phyloP scores from a whole-genome alignment of 2,888 invertebrate genomes.

The Anthoptus insignis region DNA sequence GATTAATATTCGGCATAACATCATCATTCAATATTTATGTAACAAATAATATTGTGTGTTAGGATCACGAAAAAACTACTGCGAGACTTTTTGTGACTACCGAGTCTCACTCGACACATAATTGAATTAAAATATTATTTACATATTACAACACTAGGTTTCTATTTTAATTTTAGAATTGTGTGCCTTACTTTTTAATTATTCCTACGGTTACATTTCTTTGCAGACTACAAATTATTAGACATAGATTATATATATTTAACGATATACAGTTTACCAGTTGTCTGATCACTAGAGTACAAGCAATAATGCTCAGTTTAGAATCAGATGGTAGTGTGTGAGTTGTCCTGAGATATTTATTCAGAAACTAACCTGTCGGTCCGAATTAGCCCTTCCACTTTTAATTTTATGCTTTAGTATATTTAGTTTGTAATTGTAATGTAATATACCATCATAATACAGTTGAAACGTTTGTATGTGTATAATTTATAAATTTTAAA shows the following conservation, averaged over 20 bases:
- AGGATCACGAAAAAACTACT: background rate
- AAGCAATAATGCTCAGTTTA: too few species aligned
- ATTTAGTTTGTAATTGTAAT: constrained; percentile 18
- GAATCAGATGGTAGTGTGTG: too few species aligned
- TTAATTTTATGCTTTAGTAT: constrained; percentile 14
- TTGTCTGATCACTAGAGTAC: too few species aligned
- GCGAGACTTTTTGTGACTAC: background rate
- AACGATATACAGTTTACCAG: too few species aligned
- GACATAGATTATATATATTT: too few species aligned
- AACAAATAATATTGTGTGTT: background rate
- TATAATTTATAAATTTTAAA: constrained; percentile 39
- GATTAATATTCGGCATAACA: background rate
- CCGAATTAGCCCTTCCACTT: constrained; percentile 9
- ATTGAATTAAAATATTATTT: background rate
- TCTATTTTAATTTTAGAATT: too few species aligned
- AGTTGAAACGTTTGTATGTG: constrained; percentile 39
- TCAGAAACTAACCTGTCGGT: too few species aligned
- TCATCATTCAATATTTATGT: constrained; percentile 4
- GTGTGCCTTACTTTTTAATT: too few species aligned
- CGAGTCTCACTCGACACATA: background rate
- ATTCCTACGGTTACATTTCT: too few species aligned
- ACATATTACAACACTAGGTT: background rate
- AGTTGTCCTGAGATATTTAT: too few species aligned
- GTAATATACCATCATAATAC: constrained; percentile 32
- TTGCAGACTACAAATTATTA: too few species aligned